A percentile compares a stretch with the other conserved stretches of the same genome.
Evolutionary conservation across 92 coral and sea anemone genomes (phyloP).

Genomic region (Phymanthus crucifer): DNA sequence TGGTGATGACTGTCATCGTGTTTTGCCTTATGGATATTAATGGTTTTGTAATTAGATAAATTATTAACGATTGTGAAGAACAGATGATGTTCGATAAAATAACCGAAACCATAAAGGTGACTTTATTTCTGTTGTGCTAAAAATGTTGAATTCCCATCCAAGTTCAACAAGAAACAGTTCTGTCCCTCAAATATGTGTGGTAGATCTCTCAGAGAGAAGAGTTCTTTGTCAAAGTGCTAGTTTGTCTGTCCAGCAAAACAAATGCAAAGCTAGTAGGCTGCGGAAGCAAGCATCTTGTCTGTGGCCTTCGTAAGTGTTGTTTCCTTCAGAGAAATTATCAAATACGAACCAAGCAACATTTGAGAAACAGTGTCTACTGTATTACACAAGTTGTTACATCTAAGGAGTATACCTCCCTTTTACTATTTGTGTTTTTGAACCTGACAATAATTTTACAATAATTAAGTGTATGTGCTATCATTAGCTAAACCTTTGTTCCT

Average conservation of each 20-base stretch:
- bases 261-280: neutral
- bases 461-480: too few relatives aligned
- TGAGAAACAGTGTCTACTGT: too few relatives aligned
- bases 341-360: neutral
- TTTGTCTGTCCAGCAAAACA: neutral
- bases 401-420: too few relatives aligned
- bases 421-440: too few relatives aligned
- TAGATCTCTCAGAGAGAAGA: neutral
- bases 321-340: neutral
- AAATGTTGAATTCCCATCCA: neutral
- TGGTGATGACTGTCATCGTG: too few relatives aligned
- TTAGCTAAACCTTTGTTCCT: too few relatives aligned
- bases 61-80: neutral
- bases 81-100: neutral
- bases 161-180: neutral
- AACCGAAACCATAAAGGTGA: neutral
- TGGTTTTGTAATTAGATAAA: too few relatives aligned
- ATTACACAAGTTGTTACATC: too few relatives aligned
- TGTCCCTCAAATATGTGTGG: conserved; percentile 10
- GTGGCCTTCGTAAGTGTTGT: conserved; percentile 20
- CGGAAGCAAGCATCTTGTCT: conserved; percentile 16
- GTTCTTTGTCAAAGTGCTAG: conserved; percentile 7
- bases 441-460: too few relatives aligned
- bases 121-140: neutral
- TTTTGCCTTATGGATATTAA: too few relatives aligned